Conservation (phyloP, 2,888 invertebrate species). For the Acleris holmiana region DNA sequence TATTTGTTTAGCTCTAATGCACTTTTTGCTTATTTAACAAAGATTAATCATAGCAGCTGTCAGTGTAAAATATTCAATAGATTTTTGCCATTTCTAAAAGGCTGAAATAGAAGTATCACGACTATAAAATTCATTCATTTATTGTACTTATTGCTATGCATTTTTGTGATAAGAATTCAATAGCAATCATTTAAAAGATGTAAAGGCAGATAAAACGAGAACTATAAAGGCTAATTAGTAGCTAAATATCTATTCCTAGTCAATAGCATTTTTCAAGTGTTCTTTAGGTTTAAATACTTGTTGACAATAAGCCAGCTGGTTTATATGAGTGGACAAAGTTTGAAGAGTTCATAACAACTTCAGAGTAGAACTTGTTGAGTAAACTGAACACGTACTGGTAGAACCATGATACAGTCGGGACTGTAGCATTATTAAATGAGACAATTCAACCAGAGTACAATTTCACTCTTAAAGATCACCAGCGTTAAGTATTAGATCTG, state of each 20-base stretch:
- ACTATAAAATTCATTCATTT: background rate
- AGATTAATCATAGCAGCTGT: constrained; percentile 2
- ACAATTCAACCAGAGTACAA: too few relatives aligned
- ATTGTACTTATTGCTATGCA: too few relatives aligned
- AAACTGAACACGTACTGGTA: constrained; percentile 13
- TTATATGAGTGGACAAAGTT: constrained; percentile 22
- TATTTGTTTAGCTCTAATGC: background rate
- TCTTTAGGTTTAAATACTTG: constrained; percentile 8
- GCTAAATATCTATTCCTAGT: too few relatives aligned
- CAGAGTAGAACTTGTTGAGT: constrained; percentile 22
- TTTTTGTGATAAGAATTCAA: too few relatives aligned
- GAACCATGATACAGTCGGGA: background rate
- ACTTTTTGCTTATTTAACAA: constrained; percentile 7
- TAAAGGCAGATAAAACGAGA: too few relatives aligned
- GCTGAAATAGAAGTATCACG: too few relatives aligned
- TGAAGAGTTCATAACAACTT: constrained; percentile 20
- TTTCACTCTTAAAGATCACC: too few relatives aligned
- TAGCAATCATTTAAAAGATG: too few relatives aligned
- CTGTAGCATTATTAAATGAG: background rate
- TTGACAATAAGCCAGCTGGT: constrained; percentile 24
- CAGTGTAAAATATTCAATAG: background rate
- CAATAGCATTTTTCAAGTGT: background rate
- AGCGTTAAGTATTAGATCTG: too few relatives aligned
- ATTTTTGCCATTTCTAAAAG: too few relatives aligned
- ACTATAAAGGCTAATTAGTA: too few relatives aligned